Base-by-base conservation (phyloP, 2,113 vertebrate species). In the Apteryx owenii region DNA sequence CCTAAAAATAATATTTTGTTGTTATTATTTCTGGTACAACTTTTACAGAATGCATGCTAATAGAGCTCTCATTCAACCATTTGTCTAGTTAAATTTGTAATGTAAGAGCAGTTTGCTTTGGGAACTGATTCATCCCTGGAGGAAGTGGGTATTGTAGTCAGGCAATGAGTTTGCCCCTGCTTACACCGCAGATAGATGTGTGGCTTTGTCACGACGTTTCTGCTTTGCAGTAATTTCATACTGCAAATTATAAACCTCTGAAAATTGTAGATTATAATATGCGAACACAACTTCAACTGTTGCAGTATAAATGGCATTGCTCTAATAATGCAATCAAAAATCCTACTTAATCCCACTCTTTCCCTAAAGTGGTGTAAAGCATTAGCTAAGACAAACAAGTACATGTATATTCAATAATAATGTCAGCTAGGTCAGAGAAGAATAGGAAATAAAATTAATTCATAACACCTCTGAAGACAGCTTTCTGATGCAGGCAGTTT, bases 351-450 rank as follows among this genome's bases (percentile, higher is more conserved):
- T 97, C 96, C 87, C 85, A 29, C 44, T 70, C 81, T 94, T 96
- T 96, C 93, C 93, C 96, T 97, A 65, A 97, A 97, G 95, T 97
- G 94, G 92, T 97, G 88, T 93, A 97, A 91, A 95, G 91, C 88
- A 98, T 98, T 98, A 98, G 92, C 86, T 88, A 98, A 98, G 69
- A 85, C 96, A 98, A 98, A 97, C 96, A 97, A 97, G 93, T 96
- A 88, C 90, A 82, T 97, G 97, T 97, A 97, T 96, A 97, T 97
- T 97, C 96, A 97, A 97, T 97, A 97, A 95, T 96, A 97, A 97
- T 97, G 94, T 94, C 94, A 96, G 79, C 95, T 78, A 90, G 96
- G 90, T 98, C 96, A 97, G 94, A 84, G 85, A 97, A 97, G 92
- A 94, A 96, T 92, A 92, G 77, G 72, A 95, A 96, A 96, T 97